Base-by-base conservation (phyloP, 2,113 vertebrate species). In the Nipponia nippon region DNA sequence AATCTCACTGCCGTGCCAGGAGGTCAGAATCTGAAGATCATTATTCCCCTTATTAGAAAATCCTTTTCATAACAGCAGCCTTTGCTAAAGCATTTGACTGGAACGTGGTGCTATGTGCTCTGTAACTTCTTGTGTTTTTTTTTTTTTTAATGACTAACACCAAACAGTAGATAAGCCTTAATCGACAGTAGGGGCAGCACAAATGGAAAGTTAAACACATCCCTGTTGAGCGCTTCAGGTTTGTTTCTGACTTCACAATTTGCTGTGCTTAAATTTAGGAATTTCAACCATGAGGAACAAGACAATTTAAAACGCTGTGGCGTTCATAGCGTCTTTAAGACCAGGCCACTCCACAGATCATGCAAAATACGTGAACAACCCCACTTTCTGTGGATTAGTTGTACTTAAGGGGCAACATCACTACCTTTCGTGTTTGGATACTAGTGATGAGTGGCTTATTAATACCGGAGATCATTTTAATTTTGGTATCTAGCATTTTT, bases 1-100 rank as follows among this genome's bases (percentile, higher is more conserved):
- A 98, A 98, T 84, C 94, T 96, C 73, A 52, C 83, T 71, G 89
- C 87, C 0, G 92, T 98, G 98, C 98, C 98, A 98, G 97, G 97
- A 98, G 98, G 97, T 98, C 98, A 98, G 97, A 96, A 95, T 97
- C 97, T 95, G 87, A 97, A 97, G 97, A 97, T 97, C 97, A 95
- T 98, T 97, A 96, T 98, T 97, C 95, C 73, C 81, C 94, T 65
- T 75, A 81, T 91, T 97, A 93, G 53, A 97, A 96, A 97, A 95
- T 95, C 92, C 96, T 96, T 94, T 97, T 97, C 94, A 44, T 73
- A 93, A 97, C 55, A 94, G 83, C 73, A 82, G 83, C 50, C 61
- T 95, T 82, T 91, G 95, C 92, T 92, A 36, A 53, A 96, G 78
- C 90, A 49, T 93, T 91, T 95, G 92, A 86, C 95, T 85, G 89